Base-by-base conservation (phyloP, 2,797 vertebrate genomes). In the Sebastes ruberrimus region DNA sequence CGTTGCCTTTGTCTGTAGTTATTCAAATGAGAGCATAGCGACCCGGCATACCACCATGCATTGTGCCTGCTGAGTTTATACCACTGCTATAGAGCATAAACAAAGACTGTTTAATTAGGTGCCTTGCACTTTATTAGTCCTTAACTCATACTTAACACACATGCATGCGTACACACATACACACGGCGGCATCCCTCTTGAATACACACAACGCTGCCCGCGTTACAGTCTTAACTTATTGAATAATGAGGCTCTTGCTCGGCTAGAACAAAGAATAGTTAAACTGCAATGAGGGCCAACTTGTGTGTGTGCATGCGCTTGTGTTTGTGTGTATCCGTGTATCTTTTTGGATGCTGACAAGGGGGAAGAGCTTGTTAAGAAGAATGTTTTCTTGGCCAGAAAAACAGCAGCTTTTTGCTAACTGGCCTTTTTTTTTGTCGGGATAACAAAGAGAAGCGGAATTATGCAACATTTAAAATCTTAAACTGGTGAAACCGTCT, bases 91-190 rank as follows among this genome's bases (percentile, higher is more conserved):
- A 89, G 91, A 91, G 83, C 80, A 85, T 94, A 95, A 94, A 96
- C 93, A 95, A 95, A 95, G 89, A 91, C 91, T 94, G 89, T 93
- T 95, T 96, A 95, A 96, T 96, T 95, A 95, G 94, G 80, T 88
- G 91, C 93, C 91, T 90, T 91, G 86, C 90, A 88, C 87, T 95
- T 94, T 95, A 95, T 94, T 92, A 93, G 89, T 93, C 91, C 88
- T 90, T 90, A 93, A 94, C 92, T 94, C 93, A 93, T 93, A 94
- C 82, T 92, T 91, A 92, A 94, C 91, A 90, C 91, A 88, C 80
- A 80, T 46, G 32, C 85, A 77, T 10, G 64, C 73, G 30, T 49
- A 69, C 28, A 55, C 69, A 52, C 76, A 61, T 71, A 62, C 68
- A 61, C 78, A 81, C 74, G 81, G 71, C 71, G 67, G 22, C 74